Evolutionary conservation across 2,113 vertebrate species (phyloP).

Genomic region (Tupaia chinensis): DNA sequence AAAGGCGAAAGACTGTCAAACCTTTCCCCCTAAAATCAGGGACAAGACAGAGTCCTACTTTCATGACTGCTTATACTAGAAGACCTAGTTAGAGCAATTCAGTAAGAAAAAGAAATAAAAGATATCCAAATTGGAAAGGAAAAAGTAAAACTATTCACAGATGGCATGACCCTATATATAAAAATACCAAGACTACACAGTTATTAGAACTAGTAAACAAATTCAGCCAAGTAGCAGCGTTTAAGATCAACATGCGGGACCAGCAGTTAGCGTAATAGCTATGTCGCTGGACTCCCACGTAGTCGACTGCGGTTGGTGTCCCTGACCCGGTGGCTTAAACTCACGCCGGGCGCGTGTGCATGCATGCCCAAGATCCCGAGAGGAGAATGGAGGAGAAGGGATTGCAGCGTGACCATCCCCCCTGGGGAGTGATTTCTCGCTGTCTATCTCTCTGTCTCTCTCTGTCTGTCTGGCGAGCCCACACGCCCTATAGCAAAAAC

Average conservation of each 20-base stretch:
- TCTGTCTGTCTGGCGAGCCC: too few relatives aligned
- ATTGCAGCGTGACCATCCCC: too few relatives aligned
- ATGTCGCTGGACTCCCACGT: too few relatives aligned
- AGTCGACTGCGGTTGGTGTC: too few relatives aligned
- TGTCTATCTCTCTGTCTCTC: too few relatives aligned
- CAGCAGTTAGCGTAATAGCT: too few relatives aligned
- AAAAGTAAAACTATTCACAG: constrained; percentile 35
- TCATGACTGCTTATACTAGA: not conserved
- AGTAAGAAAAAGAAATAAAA: constrained; percentile 14
- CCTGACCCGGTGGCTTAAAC: too few relatives aligned
- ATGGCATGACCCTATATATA: not conserved
- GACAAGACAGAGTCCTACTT: not conserved
- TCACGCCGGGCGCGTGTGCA: too few relatives aligned
- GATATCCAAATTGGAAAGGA: not conserved
- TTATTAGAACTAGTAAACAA: not conserved
- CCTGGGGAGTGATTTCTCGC: too few relatives aligned
- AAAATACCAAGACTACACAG: not conserved
- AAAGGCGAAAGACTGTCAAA: not conserved
- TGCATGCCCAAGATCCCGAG: too few relatives aligned
- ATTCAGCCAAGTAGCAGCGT: not conserved
- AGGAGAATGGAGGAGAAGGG: too few relatives aligned
- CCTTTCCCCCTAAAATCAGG: not conserved
- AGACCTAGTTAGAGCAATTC: not conserved
- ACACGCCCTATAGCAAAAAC: too few relatives aligned
- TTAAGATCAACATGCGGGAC: not conserved